Conservation (phyloP, 2,113 vertebrate species). For the Esox niger region DNA sequence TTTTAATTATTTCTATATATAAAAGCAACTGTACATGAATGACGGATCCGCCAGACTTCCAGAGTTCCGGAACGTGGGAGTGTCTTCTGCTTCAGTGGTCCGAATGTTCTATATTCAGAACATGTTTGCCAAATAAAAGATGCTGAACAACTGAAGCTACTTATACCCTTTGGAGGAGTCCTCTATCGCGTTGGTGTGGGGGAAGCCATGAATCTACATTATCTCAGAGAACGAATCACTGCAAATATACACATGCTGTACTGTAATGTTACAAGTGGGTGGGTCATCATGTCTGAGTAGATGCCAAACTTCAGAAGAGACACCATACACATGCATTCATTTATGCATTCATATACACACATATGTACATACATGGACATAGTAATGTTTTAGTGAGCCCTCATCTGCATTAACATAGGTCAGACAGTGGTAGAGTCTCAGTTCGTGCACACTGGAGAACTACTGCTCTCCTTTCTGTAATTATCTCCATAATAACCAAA, state of each 20-base stretch:
- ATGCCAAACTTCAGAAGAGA: background rate
- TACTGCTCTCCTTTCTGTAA: too few relatives aligned
- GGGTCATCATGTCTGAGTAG: background rate
- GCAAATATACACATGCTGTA: background rate
- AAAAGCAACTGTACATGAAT: too few relatives aligned
- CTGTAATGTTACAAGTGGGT: background rate
- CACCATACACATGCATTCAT: background rate
- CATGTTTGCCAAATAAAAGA: constrained; percentile 6
- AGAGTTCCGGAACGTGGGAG: too few relatives aligned
- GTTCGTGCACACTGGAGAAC: too few relatives aligned
- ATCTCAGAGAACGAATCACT: background rate
- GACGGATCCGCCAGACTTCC: too few relatives aligned
- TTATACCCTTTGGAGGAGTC: constrained; percentile 5
- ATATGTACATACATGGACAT: too few relatives aligned
- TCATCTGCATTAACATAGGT: too few relatives aligned
- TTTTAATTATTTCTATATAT: too few relatives aligned
- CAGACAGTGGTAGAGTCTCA: too few relatives aligned
- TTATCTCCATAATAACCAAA: background rate
- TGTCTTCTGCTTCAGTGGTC: background rate
- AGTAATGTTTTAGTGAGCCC: too few relatives aligned
- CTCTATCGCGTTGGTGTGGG: background rate
- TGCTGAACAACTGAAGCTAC: constrained; percentile 22
- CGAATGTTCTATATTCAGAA: background rate
- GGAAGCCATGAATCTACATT: background rate
- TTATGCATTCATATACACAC: too few relatives aligned